A percentile compares a stretch with the other conserved stretches of the same genome.
Evolutionary conservation across 2,888 invertebrate genomes (phyloP).

Genomic region (Labia minor): DNA sequence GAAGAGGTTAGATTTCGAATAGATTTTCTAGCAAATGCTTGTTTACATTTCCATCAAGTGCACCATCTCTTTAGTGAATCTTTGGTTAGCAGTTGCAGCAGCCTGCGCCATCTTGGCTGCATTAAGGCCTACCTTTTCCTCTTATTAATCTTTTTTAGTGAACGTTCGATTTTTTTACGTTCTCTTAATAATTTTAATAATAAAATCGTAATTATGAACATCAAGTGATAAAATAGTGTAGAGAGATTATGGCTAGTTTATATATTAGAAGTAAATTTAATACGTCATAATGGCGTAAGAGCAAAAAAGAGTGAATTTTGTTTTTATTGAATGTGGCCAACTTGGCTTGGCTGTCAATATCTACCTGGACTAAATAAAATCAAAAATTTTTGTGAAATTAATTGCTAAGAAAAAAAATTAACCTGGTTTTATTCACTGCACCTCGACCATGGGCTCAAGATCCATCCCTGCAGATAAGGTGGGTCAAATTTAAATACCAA

Average conservation of each 20-base stretch:
- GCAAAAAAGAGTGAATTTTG: background rate
- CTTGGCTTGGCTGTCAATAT: background rate
- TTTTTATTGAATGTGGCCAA: slow-evolving; percentile 7
- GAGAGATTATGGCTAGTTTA: background rate
- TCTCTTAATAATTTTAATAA: background rate
- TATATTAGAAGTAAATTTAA: background rate
- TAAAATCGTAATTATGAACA: background rate
- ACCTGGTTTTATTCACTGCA: background rate
- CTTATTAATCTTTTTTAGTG: background rate
- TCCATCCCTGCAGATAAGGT: slow-evolving; percentile 13
- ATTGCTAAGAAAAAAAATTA: background rate
- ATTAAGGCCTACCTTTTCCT: slow-evolving; percentile 1
- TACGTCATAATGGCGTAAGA: slow-evolving; percentile 7
- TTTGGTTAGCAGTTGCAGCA: background rate
- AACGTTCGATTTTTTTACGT: background rate
- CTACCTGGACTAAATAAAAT: background rate
- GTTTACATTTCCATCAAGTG: background rate
- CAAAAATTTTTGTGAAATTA: background rate
- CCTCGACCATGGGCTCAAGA: slow-evolving; percentile 3
- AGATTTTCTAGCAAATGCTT: no score
- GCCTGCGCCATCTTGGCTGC: slow-evolving; percentile 8
- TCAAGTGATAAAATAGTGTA: background rate
- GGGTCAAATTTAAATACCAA: slow-evolving; percentile 7
- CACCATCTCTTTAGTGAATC: background rate
- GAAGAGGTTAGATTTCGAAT: no score